Conservation (phyloP, 2,888 invertebrate genomes). For the Trachelus iudaicus region DNA sequence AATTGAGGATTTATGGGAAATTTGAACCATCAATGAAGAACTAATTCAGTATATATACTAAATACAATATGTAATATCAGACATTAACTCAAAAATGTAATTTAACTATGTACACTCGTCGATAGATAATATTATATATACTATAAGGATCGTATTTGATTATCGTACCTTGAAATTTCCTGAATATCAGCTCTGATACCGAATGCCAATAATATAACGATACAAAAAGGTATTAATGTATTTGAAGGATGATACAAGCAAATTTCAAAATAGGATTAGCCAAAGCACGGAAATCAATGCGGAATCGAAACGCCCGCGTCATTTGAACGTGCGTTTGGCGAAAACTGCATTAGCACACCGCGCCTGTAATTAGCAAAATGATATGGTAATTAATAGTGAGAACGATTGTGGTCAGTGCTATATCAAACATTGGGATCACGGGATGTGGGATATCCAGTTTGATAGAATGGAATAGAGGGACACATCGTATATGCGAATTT, state of each 20-base stretch:
- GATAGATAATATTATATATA: background rate
- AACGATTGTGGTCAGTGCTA: slow-evolving; percentile 3
- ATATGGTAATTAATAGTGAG: slow-evolving; percentile 33
- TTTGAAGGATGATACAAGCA: background rate
- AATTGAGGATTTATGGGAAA: background rate
- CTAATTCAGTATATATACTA: background rate
- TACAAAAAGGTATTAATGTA: background rate
- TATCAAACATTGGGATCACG: slow-evolving; percentile 10
- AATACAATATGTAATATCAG: background rate
- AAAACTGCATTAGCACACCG: slow-evolving; percentile 19
- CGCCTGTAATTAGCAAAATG: slow-evolving; percentile 37
- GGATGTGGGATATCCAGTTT: background rate
- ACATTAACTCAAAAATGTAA: background rate
- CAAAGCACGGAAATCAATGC: background rate
- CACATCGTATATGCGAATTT: background rate
- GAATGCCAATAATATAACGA: background rate
- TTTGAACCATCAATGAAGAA: background rate
- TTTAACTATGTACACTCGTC: background rate
- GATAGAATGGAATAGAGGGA: slow-evolving; percentile 30
- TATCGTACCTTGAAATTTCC: background rate
- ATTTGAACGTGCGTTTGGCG: background rate
- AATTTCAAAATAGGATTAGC: background rate
- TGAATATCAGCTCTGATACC: background rate
- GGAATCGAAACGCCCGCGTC: background rate
- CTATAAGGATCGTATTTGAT: background rate